Conservation (phyloP, 2,797 vertebrate genomes). For the Orestias chungarensis region DNA sequence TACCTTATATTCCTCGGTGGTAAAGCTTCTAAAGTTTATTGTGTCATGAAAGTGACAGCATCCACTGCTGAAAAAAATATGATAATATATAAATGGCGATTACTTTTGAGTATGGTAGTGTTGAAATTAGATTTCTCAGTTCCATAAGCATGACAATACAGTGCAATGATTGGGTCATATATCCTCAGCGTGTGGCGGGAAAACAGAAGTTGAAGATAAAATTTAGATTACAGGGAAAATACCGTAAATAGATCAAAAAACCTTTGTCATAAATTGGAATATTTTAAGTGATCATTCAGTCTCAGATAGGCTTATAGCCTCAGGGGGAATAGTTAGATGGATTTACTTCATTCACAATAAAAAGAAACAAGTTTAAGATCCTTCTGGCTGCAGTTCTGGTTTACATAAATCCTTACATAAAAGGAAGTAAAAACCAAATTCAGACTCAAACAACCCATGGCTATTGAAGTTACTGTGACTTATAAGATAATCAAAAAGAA, state of each 20-base stretch:
- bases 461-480: background rate
- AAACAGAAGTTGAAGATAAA: conserved; percentile 22
- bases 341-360: background rate
- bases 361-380: background rate
- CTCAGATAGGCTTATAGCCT: conserved; percentile 17
- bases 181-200: conserved; percentile 13
- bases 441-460: background rate
- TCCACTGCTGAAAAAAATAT: conserved; percentile 38
- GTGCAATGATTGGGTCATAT: conserved; percentile 22
- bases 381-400: background rate
- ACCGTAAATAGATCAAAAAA: conserved; percentile 20
- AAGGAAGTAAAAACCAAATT: background rate
- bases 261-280: conserved; percentile 13
- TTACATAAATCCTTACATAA: background rate
- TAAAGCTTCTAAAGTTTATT: conserved; percentile 27
- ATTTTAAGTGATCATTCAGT: conserved; percentile 24
- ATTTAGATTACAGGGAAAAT: conserved; percentile 14
- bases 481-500: too few species aligned
- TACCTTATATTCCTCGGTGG: conserved; percentile 40
- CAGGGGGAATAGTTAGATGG: conserved; percentile 10
- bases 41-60: conserved; percentile 45
- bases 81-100: conserved; percentile 19
- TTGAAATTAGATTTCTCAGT: conserved; percentile 36
- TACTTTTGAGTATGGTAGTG: conserved; percentile 24
- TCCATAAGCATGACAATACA: conserved; percentile 29